Evolutionary conservation across 2,113 vertebrate genomes (phyloP), one percentile per base, ranked within the genome.

Genomic region (Burhinus bistriatus): DNA sequence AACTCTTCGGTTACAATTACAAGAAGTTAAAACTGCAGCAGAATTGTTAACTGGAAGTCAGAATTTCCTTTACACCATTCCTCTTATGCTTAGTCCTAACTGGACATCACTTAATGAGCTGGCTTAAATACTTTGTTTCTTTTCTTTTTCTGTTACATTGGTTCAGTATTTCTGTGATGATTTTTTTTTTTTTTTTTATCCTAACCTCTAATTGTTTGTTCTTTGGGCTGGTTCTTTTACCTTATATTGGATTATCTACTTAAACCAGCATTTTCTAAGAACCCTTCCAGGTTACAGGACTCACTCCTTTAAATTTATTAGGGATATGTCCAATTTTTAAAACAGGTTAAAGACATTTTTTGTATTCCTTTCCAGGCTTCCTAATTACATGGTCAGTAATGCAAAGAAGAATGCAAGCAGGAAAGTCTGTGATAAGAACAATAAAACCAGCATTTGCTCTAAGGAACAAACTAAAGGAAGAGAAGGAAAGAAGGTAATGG

Each of bases 21-120:
- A 97, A 96, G 95, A 97, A 97, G 97, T 97, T 34, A 73, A 91
- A 97, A 87, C 84, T 96, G 89, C 78, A 83, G 84, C 82, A 94
- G 87, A 66, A 96, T 95, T 96, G 91, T 95, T 95, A 94, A 87
- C 94, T 97, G 95, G 96, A 97, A 97, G 94, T 95, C 89, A 94
- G 95, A 97, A 83, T 96, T 96, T 96, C 95, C 93, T 94, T 96
- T 96, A 73, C 87, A 92, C 55, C 34, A 25, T 85, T 95, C 90
- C 79, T 83, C 47, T 81, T n/a, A 45, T 32, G 54, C 62, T 61
- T 61, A 79, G n/a, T 78, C n/a, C 49, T 71, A 83, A 29, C 64
- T 82, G 51, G 59, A 45, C 36, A 84, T 44, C 23, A 36, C 20
- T 34, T 51, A 51, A 64, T 0, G 18, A 9, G 26, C 47, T 92